Evolutionary conservation across 2,888 invertebrate species (phyloP).

Genomic region (Neoitamus cyanurus): DNA sequence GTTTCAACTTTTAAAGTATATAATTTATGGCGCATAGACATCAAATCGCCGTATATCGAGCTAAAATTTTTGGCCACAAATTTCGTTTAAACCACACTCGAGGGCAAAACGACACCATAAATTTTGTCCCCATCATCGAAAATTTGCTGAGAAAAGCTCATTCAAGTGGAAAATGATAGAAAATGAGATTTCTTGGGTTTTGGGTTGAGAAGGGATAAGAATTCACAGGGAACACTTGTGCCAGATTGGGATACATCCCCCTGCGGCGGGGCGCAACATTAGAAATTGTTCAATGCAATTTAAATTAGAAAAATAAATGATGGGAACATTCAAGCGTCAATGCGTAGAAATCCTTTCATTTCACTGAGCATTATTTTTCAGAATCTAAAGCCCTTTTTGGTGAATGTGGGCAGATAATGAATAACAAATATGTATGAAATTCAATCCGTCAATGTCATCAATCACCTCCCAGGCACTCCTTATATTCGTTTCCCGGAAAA

Average conservation of each 20-base stretch:
- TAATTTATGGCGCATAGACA: background rate
- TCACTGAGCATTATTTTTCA: background rate
- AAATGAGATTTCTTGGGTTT: constrained; percentile 12
- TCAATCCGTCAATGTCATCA: background rate
- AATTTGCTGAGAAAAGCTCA: constrained; percentile 10
- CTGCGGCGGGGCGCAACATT: background rate
- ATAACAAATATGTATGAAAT: background rate
- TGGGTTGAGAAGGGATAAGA: background rate
- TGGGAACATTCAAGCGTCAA: background rate
- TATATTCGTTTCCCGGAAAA: background rate
- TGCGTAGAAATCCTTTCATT: background rate
- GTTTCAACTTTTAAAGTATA: background rate
- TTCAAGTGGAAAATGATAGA: constrained; percentile 18
- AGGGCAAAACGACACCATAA: constrained; percentile 8
- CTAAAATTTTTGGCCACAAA: background rate
- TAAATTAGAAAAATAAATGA: background rate
- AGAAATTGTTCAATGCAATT: background rate
- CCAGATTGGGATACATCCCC: background rate
- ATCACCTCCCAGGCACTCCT: background rate
- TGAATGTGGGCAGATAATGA: background rate
- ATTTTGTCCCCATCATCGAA: constrained; percentile 14
- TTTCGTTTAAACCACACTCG: constrained; percentile 2
- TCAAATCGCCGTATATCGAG: background rate
- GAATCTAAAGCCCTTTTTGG: background rate
- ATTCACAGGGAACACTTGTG: background rate